Conservation (phyloP, 2,888 invertebrate species). For the Spicauda simplicius region DNA sequence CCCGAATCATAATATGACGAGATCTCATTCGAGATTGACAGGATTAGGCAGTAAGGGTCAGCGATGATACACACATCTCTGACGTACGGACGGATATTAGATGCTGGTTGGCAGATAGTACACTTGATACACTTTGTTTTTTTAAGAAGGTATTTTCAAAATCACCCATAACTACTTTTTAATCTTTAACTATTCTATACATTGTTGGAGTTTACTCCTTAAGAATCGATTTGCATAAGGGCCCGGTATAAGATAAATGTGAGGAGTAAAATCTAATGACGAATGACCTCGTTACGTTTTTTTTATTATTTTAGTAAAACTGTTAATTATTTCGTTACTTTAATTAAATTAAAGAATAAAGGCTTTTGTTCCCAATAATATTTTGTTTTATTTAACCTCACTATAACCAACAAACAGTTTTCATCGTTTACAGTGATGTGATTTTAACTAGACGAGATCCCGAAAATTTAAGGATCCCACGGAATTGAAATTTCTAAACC, state of each 20-base stretch:
- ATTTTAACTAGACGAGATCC: slow-evolving; percentile 7
- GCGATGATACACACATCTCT: slow-evolving; percentile 8
- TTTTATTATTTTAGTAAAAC: no score
- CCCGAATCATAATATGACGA: slow-evolving; percentile 38
- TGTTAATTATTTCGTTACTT: no score
- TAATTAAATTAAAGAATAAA: no score
- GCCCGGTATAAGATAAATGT: no score
- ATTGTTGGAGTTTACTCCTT: no score
- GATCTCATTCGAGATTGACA: slow-evolving; percentile 33
- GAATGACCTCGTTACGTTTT: no score
- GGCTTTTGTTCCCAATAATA: no score
- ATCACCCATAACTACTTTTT: no score
- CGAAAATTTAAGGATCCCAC: slow-evolving; percentile 7
- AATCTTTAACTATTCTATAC: no score
- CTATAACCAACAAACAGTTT: slow-evolving; percentile 4
- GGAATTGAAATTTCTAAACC: not conserved
- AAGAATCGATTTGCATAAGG: no score
- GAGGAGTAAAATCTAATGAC: no score
- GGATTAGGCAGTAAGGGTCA: slow-evolving; percentile 8
- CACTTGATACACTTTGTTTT: not conserved
- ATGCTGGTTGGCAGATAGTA: not conserved
- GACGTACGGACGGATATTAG: slow-evolving; percentile 2
- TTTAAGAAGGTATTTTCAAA: not conserved
- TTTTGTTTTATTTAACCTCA: not conserved
- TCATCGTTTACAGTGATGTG: not conserved